A percentile compares a stretch with the other conserved stretches of the same genome.
Conservation (phyloP, 2,797 vertebrate genomes). For the Sparus aurata region DNA sequence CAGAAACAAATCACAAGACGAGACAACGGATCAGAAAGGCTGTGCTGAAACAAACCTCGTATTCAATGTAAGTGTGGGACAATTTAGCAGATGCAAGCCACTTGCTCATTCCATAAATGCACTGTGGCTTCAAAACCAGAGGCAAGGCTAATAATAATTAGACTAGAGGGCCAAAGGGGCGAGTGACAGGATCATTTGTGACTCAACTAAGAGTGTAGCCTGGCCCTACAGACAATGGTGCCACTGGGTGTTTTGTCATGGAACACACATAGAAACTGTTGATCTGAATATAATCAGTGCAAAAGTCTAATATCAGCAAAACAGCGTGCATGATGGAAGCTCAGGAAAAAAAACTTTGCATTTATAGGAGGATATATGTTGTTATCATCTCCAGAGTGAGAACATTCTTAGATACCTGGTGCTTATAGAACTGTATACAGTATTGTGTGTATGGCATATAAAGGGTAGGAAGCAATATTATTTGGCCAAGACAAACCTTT, state of each 20-base stretch:
- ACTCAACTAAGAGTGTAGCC: conserved; percentile 57
- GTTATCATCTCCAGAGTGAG: not conserved
- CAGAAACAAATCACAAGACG: conserved; percentile 37
- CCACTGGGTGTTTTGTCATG: not conserved
- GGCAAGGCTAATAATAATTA: conserved; percentile 54
- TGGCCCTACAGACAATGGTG: conserved; percentile 23
- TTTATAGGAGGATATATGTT: not conserved
- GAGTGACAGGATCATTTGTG: conserved; percentile 60
- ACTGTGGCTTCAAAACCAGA: conserved; percentile 31
- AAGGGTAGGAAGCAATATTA: not conserved
- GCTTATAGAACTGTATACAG: not conserved
- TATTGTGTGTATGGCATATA: not conserved
- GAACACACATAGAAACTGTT: conserved; percentile 22
- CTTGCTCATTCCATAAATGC: conserved; percentile 30
- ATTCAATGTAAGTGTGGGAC: conserved; percentile 3
- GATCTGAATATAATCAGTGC: conserved; percentile 25
- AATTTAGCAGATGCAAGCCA: conserved; percentile 17
- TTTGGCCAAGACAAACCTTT: not conserved
- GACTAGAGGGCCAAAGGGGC: conserved; percentile 39
- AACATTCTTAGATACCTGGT: not conserved
- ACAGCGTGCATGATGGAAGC: conserved; percentile 10
- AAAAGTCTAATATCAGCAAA: conserved; percentile 4
- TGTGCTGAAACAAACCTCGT: not conserved
- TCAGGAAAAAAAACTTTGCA: conserved; percentile 4
- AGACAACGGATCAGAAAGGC: conserved; percentile 19